Conservation (phyloP, 2,888 invertebrate species). For the Archaeoteleia sp. region DNA sequence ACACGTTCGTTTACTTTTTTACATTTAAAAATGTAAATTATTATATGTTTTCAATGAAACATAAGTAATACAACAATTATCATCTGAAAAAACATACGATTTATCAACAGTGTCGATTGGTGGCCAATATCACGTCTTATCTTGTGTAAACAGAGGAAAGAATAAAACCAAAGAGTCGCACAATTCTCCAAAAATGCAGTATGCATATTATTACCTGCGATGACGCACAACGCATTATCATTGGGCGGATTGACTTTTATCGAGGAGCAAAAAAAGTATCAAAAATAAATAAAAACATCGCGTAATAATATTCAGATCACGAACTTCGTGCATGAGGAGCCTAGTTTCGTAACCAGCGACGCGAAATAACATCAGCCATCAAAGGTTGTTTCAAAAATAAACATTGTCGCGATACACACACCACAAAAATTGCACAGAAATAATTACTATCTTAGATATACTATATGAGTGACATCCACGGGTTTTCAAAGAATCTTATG, state of each 20-base stretch:
- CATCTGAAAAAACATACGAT: too few relatives aligned
- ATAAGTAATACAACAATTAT: too few relatives aligned
- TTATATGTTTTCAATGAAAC: too few relatives aligned
- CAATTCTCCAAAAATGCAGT: constrained; percentile 7
- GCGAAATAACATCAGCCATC: constrained; percentile 25
- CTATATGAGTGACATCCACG: too few relatives aligned
- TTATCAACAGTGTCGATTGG: too few relatives aligned
- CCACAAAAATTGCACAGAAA: too few relatives aligned
- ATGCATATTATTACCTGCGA: not conserved
- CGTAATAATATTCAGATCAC: constrained; percentile 38
- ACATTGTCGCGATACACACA: constrained; percentile 31
- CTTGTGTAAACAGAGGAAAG: constrained; percentile 11
- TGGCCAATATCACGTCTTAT: too few relatives aligned
- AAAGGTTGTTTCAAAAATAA: constrained; percentile 34
- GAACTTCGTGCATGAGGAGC: constrained; percentile 25
- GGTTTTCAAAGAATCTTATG: too few relatives aligned
- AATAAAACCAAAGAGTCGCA: constrained; percentile 7
- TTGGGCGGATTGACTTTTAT: constrained; percentile 20
- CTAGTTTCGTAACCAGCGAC: constrained; percentile 34
- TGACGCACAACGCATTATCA: constrained; percentile 22
- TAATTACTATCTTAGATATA: too few relatives aligned
- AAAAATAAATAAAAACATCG: constrained; percentile 6
- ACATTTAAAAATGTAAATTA: too few relatives aligned
- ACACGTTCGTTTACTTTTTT: too few relatives aligned
- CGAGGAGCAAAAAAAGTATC: too few relatives aligned